These are phyloP conservation scores for Oreochromis niloticus DNA, from an alignment of 2,113 vertebrate genomes.

Conservation along the genomic window DNA sequence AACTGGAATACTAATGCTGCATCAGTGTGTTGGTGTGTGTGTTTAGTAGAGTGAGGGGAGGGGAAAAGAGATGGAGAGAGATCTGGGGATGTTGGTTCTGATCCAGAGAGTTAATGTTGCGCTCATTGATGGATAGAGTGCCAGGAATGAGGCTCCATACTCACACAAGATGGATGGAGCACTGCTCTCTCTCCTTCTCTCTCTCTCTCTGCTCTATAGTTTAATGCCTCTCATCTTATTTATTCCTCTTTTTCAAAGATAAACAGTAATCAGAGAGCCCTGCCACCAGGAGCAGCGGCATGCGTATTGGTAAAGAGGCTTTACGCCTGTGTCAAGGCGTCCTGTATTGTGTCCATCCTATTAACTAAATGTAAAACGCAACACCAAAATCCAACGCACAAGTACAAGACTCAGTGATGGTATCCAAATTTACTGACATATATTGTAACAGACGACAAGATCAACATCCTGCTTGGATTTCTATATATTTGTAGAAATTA, in stretches of 20 bases:
- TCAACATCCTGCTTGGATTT: neutral
- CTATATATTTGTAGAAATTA: neutral
- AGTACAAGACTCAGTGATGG: neutral
- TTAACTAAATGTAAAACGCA: neutral
- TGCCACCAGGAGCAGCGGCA: neutral
- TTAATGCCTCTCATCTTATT: conserved; percentile 41
- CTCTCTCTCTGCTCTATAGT: neutral
- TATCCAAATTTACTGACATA: neutral
- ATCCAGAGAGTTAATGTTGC: conserved; percentile 77
- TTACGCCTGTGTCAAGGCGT: neutral
- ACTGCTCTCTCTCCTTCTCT: neutral
- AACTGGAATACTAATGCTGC: conserved; percentile 53
- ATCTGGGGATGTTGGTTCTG: conserved; percentile 71
- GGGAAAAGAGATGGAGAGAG: conserved; percentile 68
- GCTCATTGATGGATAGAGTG: conserved; percentile 74
- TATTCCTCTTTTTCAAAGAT: conserved; percentile 25
- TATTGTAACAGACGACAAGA: neutral
- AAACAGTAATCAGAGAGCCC: conserved; percentile 46
- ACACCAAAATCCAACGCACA: neutral
- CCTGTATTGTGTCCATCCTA: neutral
- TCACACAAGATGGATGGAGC: conserved; percentile 67
- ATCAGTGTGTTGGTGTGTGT: conserved; percentile 45
- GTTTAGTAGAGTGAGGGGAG: conserved; percentile 53
- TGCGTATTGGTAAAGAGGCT: neutral
- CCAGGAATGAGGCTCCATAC: conserved; percentile 63